phyloP scores from a whole-genome alignment of 2,797 vertebrate genomes.

The Squalus acanthias region DNA sequence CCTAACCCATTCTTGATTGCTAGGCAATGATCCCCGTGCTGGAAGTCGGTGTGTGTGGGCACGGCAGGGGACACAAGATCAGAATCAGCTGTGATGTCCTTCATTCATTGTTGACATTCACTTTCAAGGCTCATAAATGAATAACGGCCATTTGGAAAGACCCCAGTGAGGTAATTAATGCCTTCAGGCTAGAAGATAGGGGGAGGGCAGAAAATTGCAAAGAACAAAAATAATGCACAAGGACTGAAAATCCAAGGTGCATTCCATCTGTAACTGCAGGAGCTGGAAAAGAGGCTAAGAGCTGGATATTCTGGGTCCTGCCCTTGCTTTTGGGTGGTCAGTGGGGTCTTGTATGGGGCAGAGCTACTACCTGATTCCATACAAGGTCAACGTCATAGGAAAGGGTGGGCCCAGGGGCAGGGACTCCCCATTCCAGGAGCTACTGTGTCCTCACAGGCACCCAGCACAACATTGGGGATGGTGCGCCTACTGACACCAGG shows the following conservation, averaged over 20 bases:
- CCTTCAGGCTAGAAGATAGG: conserved; percentile 19
- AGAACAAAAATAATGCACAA: background rate
- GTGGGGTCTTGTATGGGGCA: background rate
- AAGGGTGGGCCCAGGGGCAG: background rate
- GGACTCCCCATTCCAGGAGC: background rate
- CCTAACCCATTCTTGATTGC: background rate
- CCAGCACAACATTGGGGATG: background rate
- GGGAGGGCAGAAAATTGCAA: background rate
- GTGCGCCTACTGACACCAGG: too few species aligned
- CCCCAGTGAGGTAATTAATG: conserved; percentile 18
- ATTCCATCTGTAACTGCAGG: background rate
- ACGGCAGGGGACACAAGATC: background rate
- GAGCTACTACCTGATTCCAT: background rate
- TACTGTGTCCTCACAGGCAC: background rate
- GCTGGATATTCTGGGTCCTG: background rate
- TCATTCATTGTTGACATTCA: background rate
- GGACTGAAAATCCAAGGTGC: background rate
- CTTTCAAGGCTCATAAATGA: conserved; percentile 27
- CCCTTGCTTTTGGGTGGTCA: background rate
- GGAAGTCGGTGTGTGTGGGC: background rate
- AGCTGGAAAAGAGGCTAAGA: background rate
- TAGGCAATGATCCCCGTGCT: background rate
- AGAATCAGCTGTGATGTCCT: conserved; percentile 10
- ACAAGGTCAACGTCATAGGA: background rate
- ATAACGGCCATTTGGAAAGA: conserved; percentile 18